Conservation (phyloP, 2,797 vertebrate species). For the Chaetophractus vellerosus region DNA sequence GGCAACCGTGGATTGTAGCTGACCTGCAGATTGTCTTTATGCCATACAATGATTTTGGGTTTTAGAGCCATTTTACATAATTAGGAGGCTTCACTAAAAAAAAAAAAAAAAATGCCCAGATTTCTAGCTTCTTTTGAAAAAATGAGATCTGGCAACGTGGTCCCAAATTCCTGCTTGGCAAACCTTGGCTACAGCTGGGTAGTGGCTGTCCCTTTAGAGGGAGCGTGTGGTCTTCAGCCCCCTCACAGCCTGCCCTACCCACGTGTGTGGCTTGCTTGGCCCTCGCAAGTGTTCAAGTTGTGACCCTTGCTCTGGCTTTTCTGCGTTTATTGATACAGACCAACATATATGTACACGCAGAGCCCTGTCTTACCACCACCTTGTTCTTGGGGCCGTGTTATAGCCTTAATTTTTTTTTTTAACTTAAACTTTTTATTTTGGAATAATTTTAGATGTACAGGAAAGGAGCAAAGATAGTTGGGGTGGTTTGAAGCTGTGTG, state of each 20-base stretch:
- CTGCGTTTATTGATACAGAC: background rate
- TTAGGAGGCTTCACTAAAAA: background rate
- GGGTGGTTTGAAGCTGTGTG: too few species aligned
- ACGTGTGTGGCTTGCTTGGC: background rate
- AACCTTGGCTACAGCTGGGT: accelerated
- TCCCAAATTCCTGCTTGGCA: background rate
- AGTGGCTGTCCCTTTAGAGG: background rate
- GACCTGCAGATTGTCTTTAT: background rate
- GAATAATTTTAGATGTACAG: background rate
- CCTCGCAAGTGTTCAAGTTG: background rate
- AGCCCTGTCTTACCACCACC: background rate
- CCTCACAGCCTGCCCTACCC: background rate
- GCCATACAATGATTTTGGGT: background rate
- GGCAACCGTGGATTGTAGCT: background rate
- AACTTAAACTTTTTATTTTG: background rate
- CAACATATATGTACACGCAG: background rate
- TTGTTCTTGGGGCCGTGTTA: background rate
- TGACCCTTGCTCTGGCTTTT: background rate
- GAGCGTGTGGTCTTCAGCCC: background rate
- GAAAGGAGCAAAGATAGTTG: background rate
- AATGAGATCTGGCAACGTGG: background rate
- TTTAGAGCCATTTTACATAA: background rate
- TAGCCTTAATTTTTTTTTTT: background rate
- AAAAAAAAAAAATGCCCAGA: background rate
- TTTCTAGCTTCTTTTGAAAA: constrained; percentile 5